Base-by-base conservation (phyloP, 1,140 invertebrate genomes). In the Helicoverpa armigera region DNA sequence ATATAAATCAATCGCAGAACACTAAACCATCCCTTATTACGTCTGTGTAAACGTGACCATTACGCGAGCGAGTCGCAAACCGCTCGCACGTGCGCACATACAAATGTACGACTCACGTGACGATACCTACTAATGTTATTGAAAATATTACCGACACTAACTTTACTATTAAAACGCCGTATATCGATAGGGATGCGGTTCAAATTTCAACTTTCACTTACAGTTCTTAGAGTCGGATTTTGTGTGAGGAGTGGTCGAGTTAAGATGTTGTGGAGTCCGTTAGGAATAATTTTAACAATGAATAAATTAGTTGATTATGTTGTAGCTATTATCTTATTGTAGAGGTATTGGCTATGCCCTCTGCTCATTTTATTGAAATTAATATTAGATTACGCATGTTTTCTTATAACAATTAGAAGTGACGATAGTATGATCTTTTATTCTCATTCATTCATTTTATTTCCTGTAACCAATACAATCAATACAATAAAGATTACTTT, bases 221-320 rank as follows among this genome's bases (percentile, higher is more conserved):
- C 1, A 23, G 3, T 16, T 11, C 3, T 16, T 69, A 69, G 11
- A n/a, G 43, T 54, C 11, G 50, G 0, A 31, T 31, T 72, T 72
- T n/a, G 48, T 31, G 13, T 50, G 50, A 54, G 14, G 10, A 2
- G 2, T 3, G 4, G 2, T 23, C 14, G 11, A 53, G 50, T 72
- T 51, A 29, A 2, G 18, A 9, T 29, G 69, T 54, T 72, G 54
- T 72, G 50, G 3, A 7, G 2, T 23, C 14, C 1, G 1, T 53
- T 23, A 0, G 67, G n/a, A 9, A 14, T 61, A 18, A 50, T 69
- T 69, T 69, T 50, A 51, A 69, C 65, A 23, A 31, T 54, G 69
- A 72, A 72, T 72, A 72, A 72, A 72, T 54, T 23, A 53, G 50
- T 18, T n/a, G 69, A 43, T 72, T 72, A 72, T 54, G 50, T 72